A percentile compares a stretch with the other conserved stretches of the same genome.
These are phyloP conservation scores for Sturmia bella DNA, from an alignment of 2,888 invertebrate species.

Conservation along the genomic window DNA sequence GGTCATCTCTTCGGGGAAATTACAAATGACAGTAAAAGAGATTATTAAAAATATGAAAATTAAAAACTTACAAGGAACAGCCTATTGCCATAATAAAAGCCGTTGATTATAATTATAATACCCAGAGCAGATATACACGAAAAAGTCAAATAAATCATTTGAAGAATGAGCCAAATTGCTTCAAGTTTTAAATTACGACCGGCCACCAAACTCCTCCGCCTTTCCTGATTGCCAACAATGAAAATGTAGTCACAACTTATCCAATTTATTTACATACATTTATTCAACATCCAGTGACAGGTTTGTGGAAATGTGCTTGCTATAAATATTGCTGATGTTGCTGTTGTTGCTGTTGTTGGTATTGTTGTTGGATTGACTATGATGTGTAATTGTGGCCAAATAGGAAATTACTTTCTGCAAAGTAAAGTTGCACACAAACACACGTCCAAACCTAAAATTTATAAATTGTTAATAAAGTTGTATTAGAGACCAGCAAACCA, in stretches of 20 bases:
- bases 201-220: background rate
- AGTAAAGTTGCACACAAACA: background rate
- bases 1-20: constrained; percentile 63
- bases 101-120: constrained; percentile 62
- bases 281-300: constrained; percentile 3
- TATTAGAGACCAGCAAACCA: background rate
- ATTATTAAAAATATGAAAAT: constrained; percentile 25
- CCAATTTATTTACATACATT: background rate
- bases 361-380: constrained; percentile 13
- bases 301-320: constrained; percentile 2
- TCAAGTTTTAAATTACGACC: constrained; percentile 29
- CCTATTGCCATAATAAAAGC: constrained; percentile 51
- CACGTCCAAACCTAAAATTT: constrained; percentile 18
- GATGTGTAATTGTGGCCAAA: constrained; percentile 43
- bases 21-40: constrained; percentile 49
- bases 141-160: constrained; percentile 63
- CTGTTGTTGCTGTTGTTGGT: background rate
- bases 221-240: constrained; percentile 1
- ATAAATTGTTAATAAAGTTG: constrained; percentile 23
- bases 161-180: constrained; percentile 35
- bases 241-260: constrained; percentile 14
- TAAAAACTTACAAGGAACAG: constrained; percentile 25
- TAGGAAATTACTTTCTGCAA: constrained; percentile 47
- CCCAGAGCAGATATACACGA: constrained; percentile 54
- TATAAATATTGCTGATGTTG: background rate